Evolutionary conservation across 1,140 invertebrate genomes (phyloP).

Genomic region (Drosophila ananassae): DNA sequence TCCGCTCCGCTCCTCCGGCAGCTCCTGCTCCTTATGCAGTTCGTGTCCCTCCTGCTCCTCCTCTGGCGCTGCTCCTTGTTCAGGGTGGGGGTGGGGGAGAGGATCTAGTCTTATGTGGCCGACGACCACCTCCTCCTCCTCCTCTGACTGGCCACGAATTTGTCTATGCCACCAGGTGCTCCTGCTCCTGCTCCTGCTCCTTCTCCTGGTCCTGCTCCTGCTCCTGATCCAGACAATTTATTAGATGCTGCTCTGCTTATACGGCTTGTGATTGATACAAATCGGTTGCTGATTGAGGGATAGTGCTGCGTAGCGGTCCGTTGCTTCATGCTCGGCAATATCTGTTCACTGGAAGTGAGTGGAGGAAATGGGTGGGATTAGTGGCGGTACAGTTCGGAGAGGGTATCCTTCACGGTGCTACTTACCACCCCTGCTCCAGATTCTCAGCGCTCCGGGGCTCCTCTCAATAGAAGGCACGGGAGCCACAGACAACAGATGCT

Average conservation of each 20-base stretch:
- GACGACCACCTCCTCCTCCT: slow-evolving; percentile 2
- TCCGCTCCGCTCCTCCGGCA: slow-evolving; percentile 21
- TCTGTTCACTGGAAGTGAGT: slow-evolving; percentile 10
- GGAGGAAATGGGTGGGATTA: neutral
- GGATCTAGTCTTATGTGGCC: slow-evolving; percentile 2
- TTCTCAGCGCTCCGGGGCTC: slow-evolving; percentile 37
- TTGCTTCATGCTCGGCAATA: slow-evolving; percentile 58
- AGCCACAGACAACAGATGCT: slow-evolving; percentile 1
- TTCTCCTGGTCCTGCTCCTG: slow-evolving; percentile 3
- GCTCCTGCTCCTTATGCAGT: slow-evolving; percentile 21
- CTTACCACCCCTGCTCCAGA: slow-evolving; percentile 43
- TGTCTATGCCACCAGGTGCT: neutral
- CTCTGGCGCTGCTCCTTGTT: slow-evolving; percentile 13
- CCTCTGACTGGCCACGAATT: neutral
- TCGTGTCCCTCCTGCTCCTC: slow-evolving; percentile 10
- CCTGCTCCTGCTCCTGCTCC: slow-evolving; percentile 19
- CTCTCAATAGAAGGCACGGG: slow-evolving; percentile 33
- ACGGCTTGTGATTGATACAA: slow-evolving; percentile 15
- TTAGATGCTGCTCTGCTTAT: slow-evolving; percentile 11
- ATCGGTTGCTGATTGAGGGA: slow-evolving; percentile 32
- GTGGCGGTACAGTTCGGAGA: neutral
- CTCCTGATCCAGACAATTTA: slow-evolving; percentile 7
- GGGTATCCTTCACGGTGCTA: neutral
- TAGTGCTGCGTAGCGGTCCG: slow-evolving; percentile 35
- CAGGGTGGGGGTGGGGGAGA: neutral